Conservation (phyloP, 2,888 invertebrate species). For the Leucoma salicis region DNA sequence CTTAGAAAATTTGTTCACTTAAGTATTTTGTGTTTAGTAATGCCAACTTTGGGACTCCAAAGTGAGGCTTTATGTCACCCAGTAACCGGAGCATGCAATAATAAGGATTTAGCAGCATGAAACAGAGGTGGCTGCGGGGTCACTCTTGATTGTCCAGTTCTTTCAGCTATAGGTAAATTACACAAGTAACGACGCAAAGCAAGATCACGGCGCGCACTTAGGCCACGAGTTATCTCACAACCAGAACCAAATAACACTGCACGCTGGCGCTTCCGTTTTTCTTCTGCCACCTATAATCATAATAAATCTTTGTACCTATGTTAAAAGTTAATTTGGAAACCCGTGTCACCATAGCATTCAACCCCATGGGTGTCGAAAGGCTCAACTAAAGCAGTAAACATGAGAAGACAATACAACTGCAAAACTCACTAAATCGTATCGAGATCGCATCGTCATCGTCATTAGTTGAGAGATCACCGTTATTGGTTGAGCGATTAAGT, state of each 20-base stretch:
- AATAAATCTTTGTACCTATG: too few relatives aligned
- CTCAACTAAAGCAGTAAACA: too few relatives aligned
- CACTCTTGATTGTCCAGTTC: slow-evolving; percentile 72
- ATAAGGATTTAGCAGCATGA: slow-evolving; percentile 77
- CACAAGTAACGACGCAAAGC: slow-evolving; percentile 87
- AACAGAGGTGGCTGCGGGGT: slow-evolving; percentile 75
- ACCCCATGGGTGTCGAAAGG: too few relatives aligned
- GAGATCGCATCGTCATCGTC: too few relatives aligned
- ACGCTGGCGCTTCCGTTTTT: slow-evolving; percentile 83
- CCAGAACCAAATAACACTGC: slow-evolving; percentile 87
- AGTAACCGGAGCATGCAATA: slow-evolving; percentile 70
- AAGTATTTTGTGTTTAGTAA: slow-evolving; percentile 12
- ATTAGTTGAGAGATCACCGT: too few relatives aligned
- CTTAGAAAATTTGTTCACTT: slow-evolving; percentile 34
- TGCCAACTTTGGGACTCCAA: slow-evolving; percentile 26
- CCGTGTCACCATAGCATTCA: too few relatives aligned
- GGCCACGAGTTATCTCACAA: slow-evolving; percentile 88
- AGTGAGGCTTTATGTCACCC: slow-evolving; percentile 53
- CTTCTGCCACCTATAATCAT: slow-evolving; percentile 81
- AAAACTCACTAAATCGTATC: too few relatives aligned
- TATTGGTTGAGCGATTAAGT: too few relatives aligned
- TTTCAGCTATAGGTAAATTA: slow-evolving; percentile 85
- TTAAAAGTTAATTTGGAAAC: too few relatives aligned
- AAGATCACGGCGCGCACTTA: slow-evolving; percentile 90
- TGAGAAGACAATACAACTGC: too few relatives aligned